These are phyloP conservation scores for Sebastes ruberrimus DNA, from an alignment of 2,797 vertebrate genomes.

Conservation along the genomic window DNA sequence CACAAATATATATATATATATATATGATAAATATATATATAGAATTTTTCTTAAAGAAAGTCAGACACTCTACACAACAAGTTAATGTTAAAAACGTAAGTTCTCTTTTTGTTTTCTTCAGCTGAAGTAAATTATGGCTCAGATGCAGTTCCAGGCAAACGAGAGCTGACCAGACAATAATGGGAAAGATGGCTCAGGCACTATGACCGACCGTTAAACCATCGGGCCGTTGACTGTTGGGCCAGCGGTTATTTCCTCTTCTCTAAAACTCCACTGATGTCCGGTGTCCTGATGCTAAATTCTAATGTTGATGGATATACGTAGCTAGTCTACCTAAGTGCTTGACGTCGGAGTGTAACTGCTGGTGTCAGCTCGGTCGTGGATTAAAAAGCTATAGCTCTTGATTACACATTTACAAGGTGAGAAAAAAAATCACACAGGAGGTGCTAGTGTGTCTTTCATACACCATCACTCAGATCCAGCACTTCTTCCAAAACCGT, in stretches of 20 bases:
- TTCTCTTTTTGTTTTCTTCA: conserved; percentile 63
- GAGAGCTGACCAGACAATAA: conserved; percentile 59
- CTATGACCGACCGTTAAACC: conserved; percentile 12
- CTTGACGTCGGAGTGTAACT: conserved; percentile 56
- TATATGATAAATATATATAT: conserved; percentile 61
- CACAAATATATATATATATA: conserved; percentile 76
- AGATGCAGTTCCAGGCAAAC: conserved; percentile 83
- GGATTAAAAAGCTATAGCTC: conserved; percentile 57
- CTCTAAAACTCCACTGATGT: conserved; percentile 6
- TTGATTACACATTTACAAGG: conserved; percentile 53
- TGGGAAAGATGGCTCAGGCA: conserved; percentile 46
- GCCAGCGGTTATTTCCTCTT: background rate
- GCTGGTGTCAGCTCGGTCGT: conserved; percentile 69
- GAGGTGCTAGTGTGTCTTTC: conserved; percentile 25
- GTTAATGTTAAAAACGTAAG: conserved; percentile 62
- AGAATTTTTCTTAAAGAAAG: conserved; percentile 72
- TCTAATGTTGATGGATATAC: background rate
- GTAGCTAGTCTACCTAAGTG: conserved; percentile 8
- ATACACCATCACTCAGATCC: background rate
- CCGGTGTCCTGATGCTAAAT: conserved; percentile 11
- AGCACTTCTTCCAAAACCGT: conserved; percentile 2
- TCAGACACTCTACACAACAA: conserved; percentile 76
- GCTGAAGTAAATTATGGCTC: conserved; percentile 83
- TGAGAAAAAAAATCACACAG: conserved; percentile 35
- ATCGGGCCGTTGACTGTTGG: background rate